Evolutionary conservation across 2,113 vertebrate genomes (phyloP).

Genomic region (Burhinus oedicnemus): DNA sequence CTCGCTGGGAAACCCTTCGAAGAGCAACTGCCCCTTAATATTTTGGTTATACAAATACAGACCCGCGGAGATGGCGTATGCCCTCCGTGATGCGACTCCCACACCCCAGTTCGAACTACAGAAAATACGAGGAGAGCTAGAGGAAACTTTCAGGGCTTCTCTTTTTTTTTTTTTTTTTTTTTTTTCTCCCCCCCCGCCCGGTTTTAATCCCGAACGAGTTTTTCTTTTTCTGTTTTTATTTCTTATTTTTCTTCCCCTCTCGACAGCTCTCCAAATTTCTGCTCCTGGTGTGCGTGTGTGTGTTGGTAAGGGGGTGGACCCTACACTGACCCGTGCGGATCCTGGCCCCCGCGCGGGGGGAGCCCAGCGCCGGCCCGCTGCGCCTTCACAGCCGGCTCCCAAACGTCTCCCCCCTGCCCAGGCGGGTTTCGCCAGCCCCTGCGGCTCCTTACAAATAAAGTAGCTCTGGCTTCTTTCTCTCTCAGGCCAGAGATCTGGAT

Average conservation of each 20-base stretch:
- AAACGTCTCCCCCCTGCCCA: background rate
- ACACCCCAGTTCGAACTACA: background rate
- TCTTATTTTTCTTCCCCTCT: background rate
- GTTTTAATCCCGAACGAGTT: background rate
- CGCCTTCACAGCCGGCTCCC: background rate
- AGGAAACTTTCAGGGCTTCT: background rate
- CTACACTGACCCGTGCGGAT: background rate
- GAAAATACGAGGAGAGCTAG: background rate
- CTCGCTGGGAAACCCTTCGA: background rate
- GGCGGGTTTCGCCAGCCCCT: background rate
- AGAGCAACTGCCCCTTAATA: background rate
- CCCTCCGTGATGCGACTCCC: background rate
- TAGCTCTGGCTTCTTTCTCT: background rate
- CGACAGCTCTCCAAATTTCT: background rate
- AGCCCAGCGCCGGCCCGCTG: background rate
- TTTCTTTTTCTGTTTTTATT: background rate
- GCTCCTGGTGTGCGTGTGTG: background rate
- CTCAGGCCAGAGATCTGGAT: background rate
- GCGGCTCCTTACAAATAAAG: background rate
- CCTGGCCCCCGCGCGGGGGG: background rate
- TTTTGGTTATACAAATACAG: background rate
- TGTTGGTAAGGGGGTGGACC: background rate
- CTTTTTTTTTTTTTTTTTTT: too few species aligned
- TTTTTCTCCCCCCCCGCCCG: too few species aligned
- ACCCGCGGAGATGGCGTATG: background rate